Evolutionary conservation across 2,888 invertebrate genomes (phyloP), one percentile per base, ranked within the genome.

Genomic region (Anorthoa munda): DNA sequence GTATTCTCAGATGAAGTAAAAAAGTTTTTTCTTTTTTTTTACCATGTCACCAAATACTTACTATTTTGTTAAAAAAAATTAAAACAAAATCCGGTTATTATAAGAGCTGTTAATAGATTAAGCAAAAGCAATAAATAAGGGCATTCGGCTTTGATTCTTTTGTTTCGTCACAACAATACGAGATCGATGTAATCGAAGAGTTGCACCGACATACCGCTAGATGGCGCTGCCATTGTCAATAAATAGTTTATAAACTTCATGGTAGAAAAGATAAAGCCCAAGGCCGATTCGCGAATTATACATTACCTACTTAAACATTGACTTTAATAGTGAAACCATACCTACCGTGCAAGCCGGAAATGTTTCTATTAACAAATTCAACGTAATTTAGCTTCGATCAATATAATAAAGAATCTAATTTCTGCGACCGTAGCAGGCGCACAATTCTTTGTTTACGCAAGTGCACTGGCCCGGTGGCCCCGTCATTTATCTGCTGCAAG

Each of bases 261-360:
- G 51, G 61, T 51, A 81, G 60, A 61, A 17, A 66, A 61, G 81
- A 56, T 75, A 66, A 61, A 66, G 56, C 66, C 60, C 77, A 82
- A 82, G 77, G 77, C 46, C 63, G 51, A 55, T 26, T 50, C 50
- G 51, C 56, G 39, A 66, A 69, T 75, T 58, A 72, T n/a, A 46
- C 48, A 64, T 65, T 60, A 64, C 31, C 21, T 50, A 60, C 31
- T 46, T 39, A 60, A n/a, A 79, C 45, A 65, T 60, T 66, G 39
- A 12, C 13, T 66, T 26, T 61, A 65, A 21, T 74, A 78, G 50
- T 59, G 55, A 81, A 75, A 78, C 39, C 55, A 72, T 56, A 73
- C 26, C 18, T 56, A 73, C 26, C 18, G 18, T 26, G 13, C 21
- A 39, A 48, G 7, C 26, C 51, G 31, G 46, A 66, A 63, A 53